These are phyloP conservation scores for Scaptomyza cyrtandrae DNA, from an alignment of 2,888 invertebrate genomes.

Conservation along the genomic window DNA sequence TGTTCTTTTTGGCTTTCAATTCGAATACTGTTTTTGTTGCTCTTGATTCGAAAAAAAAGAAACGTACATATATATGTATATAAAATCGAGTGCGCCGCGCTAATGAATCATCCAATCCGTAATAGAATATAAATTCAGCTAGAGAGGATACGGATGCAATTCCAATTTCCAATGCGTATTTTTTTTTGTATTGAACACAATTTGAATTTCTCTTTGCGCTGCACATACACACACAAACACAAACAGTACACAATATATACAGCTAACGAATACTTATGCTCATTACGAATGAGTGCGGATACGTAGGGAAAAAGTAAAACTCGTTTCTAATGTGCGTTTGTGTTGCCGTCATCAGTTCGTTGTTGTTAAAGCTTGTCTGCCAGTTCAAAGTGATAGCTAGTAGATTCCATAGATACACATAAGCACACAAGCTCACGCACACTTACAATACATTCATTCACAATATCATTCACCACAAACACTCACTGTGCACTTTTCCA, in stretches of 20 bases:
- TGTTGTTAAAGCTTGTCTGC: constrained; percentile 58
- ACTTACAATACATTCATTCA: constrained; percentile 22
- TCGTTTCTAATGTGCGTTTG: constrained; percentile 64
- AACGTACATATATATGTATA: background rate
- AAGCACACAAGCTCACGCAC: constrained; percentile 23
- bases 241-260: constrained; percentile 36
- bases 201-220: constrained; percentile 76
- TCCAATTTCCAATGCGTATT: constrained; percentile 36
- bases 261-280: constrained; percentile 23
- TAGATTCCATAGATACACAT: constrained; percentile 56
- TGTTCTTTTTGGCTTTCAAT: constrained; percentile 75
- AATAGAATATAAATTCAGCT: constrained; percentile 41
- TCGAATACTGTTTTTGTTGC: constrained; percentile 58
- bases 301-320: constrained; percentile 55
- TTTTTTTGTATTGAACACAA: constrained; percentile 61
- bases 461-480: constrained; percentile 46
- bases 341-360: constrained; percentile 60
- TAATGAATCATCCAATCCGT: constrained; percentile 67
- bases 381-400: constrained; percentile 73
- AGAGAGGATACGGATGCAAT: constrained; percentile 62
- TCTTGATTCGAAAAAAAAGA: constrained; percentile 55
- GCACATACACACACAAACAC: constrained; percentile 16
- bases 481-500: constrained; percentile 81
- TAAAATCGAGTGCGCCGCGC: constrained; percentile 56
- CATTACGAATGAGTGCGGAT: constrained; percentile 22